A percentile compares a stretch with the other conserved stretches of the same genome.
Evolutionary conservation across 2,888 invertebrate genomes (phyloP).

Genomic region (Eumacrocentrus americanus): DNA sequence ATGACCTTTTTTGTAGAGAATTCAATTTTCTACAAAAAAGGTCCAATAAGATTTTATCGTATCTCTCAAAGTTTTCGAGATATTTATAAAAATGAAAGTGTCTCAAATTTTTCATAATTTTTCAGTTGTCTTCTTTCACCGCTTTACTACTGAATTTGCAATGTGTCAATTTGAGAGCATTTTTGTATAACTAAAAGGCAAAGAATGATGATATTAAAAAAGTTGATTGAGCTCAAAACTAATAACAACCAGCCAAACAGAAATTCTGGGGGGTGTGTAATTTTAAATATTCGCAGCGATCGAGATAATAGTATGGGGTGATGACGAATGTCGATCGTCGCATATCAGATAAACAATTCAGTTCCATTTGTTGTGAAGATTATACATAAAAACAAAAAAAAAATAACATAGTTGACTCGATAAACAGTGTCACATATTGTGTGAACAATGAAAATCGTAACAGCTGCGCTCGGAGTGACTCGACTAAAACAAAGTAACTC

Average conservation of each 20-base stretch:
- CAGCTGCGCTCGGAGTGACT: not conserved
- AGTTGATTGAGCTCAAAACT: no score
- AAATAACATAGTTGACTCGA: not conserved
- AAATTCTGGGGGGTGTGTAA: slow-evolving; percentile 1
- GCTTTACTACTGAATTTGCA: no score
- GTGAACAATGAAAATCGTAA: no score
- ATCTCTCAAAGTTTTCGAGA: not conserved
- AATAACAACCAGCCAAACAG: no score
- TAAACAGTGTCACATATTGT: no score
- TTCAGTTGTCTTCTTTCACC: no score
- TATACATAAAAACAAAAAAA: not conserved
- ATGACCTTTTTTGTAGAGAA: not conserved
- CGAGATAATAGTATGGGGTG: slow-evolving; percentile 7
- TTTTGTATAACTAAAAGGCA: no score
- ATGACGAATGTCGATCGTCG: slow-evolving; percentile 17
- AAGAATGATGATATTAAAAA: no score
- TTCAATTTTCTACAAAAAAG: not conserved
- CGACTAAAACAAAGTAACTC: not conserved
- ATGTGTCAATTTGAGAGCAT: no score
- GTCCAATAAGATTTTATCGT: not conserved
- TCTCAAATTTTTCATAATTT: no score
- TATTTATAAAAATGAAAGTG: no score
- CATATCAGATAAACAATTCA: slow-evolving; percentile 21
- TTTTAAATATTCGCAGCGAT: not conserved
- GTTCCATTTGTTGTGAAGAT: not conserved